Base-by-base conservation (phyloP, 2,888 invertebrate genomes). In the Plagiodera versicolora region DNA sequence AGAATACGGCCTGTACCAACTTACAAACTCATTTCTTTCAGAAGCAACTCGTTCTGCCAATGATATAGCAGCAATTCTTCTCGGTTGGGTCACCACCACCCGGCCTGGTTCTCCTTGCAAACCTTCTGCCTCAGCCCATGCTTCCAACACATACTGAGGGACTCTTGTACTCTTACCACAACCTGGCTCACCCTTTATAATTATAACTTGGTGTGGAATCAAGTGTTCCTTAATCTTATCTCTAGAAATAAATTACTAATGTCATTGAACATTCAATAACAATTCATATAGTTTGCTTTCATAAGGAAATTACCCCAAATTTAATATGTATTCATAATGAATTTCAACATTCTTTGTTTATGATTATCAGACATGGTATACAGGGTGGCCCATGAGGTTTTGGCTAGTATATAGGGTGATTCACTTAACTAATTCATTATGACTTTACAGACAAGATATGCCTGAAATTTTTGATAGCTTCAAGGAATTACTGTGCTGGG, bases 151-250 rank as follows among this genome's bases (percentile, higher is more conserved):
- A 68, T 83, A 85, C 45, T 88, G 87, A 0, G 90, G 90, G 6
- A 86, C 85, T 54, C 89, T 84, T 0, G 89, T 89, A 19, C 89
- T 89, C 74, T 90, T 90, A 0, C 90, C 90, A 74, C 89, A 90
- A 0, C 90, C 90, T 0, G 90, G 88, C 60, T 88, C 87, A 0
- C 90, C 90, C 60, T 86, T 86, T 47, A 90, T 81, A 1, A 90
- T 81, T 0, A 85, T 64, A 0, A 87, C 84, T 28, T 82, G 82
- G 63, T 84, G 83, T 0, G 80, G 68, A 10, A 81, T 71, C 1
- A 89, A 67, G 0, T 82, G 75, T 11, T 84, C 72, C 4, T 85
- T 78, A 70, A 90, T 87, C 67, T 80, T 64, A 18, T 81, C 71
- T 61, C 84, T 83, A 61, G 14, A 11, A 57, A 57, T 28, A 16